A percentile compares a stretch with the other conserved stretches of the same genome.
phyloP scores from a whole-genome alignment of 2,888 invertebrate species.

The Leptopilina drosophilae region DNA sequence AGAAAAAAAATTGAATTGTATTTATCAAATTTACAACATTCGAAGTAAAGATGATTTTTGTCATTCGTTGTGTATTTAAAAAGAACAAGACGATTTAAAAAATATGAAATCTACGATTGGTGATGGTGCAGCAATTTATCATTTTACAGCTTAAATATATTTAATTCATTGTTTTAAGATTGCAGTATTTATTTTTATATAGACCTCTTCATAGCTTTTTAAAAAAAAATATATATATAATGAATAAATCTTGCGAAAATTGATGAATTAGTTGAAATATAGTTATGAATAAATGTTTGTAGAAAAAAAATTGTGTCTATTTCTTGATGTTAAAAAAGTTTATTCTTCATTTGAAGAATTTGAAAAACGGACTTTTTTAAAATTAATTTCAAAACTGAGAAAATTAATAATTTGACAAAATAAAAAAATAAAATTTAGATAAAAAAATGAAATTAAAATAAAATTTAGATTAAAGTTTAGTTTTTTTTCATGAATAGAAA shows the following conservation, averaged over 20 bases:
- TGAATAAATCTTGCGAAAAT: constrained; percentile 21
- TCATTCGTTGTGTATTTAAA: constrained; percentile 3
- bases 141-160: constrained; percentile 69
- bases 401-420: no score
- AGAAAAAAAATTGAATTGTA: background rate
- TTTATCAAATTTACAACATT: background rate
- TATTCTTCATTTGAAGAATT: background rate
- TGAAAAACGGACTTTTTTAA: background rate
- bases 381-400: no score
- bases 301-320: constrained; percentile 14
- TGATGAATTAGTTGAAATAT: constrained; percentile 33
- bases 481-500: no score
- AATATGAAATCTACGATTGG: constrained; percentile 60
- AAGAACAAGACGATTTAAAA: constrained; percentile 31
- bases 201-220: constrained; percentile 60
- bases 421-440: no score
- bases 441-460: no score
- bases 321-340: background rate
- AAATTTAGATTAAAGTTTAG: no score
- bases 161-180: constrained; percentile 66
- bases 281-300: constrained; percentile 29
- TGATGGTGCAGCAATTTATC: constrained; percentile 70
- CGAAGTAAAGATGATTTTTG: constrained; percentile 10
- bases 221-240: background rate
- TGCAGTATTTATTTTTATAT: constrained; percentile 75